These are phyloP conservation scores for Mylabris sibirica DNA, from an alignment of 2,888 invertebrate species.

Conservation along the genomic window DNA sequence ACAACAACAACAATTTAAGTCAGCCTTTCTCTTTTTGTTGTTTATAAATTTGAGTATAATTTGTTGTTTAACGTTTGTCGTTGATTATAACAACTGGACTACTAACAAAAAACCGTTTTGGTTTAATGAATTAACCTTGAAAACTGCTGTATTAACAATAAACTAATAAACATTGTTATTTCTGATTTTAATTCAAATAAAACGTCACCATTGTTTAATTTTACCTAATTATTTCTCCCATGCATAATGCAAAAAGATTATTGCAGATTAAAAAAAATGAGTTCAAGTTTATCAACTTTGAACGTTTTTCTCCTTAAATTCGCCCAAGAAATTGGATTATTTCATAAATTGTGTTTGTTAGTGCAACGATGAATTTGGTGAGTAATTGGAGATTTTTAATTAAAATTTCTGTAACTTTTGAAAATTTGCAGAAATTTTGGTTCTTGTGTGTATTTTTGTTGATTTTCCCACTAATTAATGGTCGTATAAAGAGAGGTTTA, in stretches of 20 bases:
- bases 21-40: slow-evolving; percentile 2
- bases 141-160: neutral
- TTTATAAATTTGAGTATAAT: neutral
- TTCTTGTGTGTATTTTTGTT: neutral
- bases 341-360: neutral
- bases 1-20: neutral
- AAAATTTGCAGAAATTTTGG: neutral
- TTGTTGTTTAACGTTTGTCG: neutral
- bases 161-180: neutral
- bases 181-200: neutral
- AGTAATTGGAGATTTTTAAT: neutral
- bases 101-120: neutral
- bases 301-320: neutral
- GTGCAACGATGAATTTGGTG: neutral
- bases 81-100: neutral
- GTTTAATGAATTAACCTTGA: neutral
- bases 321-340: neutral
- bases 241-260: too few species aligned
- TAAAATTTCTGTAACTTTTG: neutral
- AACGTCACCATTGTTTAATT: neutral
- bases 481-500: slow-evolving; percentile 14
- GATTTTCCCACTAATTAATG: neutral
- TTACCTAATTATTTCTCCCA: too few species aligned
- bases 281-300: neutral
- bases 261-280: neutral